Base-by-base conservation (phyloP, 2,113 vertebrate genomes). In the Mola mola region DNA sequence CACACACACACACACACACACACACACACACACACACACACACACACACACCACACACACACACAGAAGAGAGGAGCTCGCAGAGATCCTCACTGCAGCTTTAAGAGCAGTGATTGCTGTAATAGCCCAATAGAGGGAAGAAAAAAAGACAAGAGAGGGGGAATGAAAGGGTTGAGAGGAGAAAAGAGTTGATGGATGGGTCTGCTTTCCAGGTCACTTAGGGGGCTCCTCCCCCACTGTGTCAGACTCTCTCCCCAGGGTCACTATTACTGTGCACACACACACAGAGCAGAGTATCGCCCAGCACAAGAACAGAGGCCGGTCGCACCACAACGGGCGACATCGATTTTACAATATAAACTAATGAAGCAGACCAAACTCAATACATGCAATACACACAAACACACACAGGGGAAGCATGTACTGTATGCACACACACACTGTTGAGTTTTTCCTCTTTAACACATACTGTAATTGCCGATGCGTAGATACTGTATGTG, bases 311-410 rank as follows among this genome's bases (percentile, higher is more conserved):
- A 81, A n/a, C n/a, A n/a, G 49, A 74, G 56, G 77, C 78, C 52
- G 71, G 67, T 79, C 20, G 38, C 58, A 48, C 52, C 62, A 80
- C 85, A 86, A 84, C 59, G 60, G 75, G 65, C 53, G 36, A 60
- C 83, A 88, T 87, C 48, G 85, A 90, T 90, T 90, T 86, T 82
- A 82, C 79, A 87, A 88, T 86, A 77, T 72, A 80, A 82, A 82
- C 85, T 85, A 87, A 86, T 83, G 85, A 87, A 83, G 81, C 88
- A 63, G 52, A 74, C 50, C 48, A 38, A 82, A 72, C 67, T 82
- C 78, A 57, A 78, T 74, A 80, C 65, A 60, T 9, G 50, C 6
- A 16, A 58, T n/a, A 49, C 59, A 53, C 44, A 67, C 40, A 62
- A 13, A 63, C 56, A 68, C n/a, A 37, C 10, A 48, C 47, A n/a